phyloP scores from a whole-genome alignment of 2,113 vertebrate genomes.

The Psophia crepitans region DNA sequence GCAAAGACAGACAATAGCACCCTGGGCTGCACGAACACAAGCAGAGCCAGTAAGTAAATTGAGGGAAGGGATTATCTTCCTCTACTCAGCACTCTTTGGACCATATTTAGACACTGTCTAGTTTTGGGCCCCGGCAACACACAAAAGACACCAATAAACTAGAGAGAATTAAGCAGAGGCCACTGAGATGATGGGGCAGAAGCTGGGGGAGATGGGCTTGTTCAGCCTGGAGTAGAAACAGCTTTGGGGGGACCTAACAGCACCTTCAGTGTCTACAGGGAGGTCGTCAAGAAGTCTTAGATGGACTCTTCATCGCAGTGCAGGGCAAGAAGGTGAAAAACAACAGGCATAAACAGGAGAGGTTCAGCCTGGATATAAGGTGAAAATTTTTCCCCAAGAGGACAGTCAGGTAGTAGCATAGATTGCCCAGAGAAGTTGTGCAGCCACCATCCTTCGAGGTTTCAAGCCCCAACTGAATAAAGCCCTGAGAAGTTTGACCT shows the following conservation, averaged over 20 bases:
- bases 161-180: not conserved
- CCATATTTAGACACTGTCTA: not conserved
- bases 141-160: not conserved
- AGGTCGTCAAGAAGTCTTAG: not conserved
- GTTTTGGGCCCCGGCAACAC: not conserved
- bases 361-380: not conserved
- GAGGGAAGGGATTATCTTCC: slow-evolving; percentile 9
- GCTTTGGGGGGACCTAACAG: not conserved
- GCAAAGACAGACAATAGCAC: not conserved
- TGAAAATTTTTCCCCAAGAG: accelerated
- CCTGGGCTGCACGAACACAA: not conserved
- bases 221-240: not conserved
- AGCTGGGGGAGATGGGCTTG: not conserved
- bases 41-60: not conserved
- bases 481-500: not conserved
- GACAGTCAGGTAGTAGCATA: not conserved
- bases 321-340: not conserved
- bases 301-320: not conserved
- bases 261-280: accelerated
- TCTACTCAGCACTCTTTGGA: not conserved
- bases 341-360: not conserved
- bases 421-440: not conserved
- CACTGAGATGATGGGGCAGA: not conserved
- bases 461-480: not conserved
- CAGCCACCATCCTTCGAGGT: not conserved